Evolutionary conservation across 2,113 vertebrate species (phyloP).

Genomic region (Neodon shergylaensis): DNA sequence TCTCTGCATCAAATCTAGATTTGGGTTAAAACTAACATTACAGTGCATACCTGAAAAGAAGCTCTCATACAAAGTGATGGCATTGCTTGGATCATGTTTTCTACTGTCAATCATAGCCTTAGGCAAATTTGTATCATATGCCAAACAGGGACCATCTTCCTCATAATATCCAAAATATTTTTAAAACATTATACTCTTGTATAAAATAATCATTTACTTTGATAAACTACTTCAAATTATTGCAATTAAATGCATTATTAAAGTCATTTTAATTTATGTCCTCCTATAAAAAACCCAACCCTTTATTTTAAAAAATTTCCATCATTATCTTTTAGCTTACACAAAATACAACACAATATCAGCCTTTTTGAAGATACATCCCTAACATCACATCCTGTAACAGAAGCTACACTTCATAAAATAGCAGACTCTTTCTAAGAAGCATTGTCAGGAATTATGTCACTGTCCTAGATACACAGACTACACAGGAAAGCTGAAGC

Average conservation of each 20-base stretch:
- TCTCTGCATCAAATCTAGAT: not conserved
- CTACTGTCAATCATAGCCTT: not conserved
- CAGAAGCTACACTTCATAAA: not conserved
- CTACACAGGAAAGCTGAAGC: not conserved
- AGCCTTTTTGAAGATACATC: not conserved
- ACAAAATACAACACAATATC: not conserved
- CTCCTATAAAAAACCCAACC: not conserved
- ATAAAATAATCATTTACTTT: conserved; percentile 4
- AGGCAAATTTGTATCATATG: not conserved
- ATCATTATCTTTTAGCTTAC: not conserved
- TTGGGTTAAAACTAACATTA: not conserved
- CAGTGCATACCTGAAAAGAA: too few species aligned
- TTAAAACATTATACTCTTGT: not conserved
- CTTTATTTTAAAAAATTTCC: not conserved
- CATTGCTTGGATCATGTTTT: not conserved
- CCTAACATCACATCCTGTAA: not conserved
- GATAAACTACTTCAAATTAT: conserved; percentile 30
- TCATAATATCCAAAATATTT: not conserved
- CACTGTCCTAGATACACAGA: not conserved
- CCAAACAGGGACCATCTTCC: not conserved
- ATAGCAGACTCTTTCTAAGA: conserved; percentile 18
- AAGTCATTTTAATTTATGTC: conserved; percentile 1
- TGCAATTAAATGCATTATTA: not conserved
- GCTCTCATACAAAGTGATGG: not conserved
- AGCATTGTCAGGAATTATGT: not conserved